Base-by-base conservation (phyloP, 2,888 invertebrate genomes). In the Gonocerus acuteangulatus region DNA sequence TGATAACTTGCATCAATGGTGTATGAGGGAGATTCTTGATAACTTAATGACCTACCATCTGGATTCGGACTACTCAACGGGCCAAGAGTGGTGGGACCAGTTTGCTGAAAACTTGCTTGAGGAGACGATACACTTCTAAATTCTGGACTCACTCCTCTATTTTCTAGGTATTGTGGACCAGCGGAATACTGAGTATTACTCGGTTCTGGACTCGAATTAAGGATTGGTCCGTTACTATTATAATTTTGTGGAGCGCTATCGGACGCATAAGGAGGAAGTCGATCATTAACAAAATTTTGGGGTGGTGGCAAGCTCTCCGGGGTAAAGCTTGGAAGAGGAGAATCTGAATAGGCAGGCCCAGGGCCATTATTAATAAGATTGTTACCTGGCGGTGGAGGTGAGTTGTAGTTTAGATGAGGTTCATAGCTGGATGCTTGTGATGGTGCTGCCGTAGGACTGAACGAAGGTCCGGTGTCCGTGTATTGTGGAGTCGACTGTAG, bases 301-400 rank as follows among this genome's bases (percentile, higher is more conserved):
- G 48, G 48, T 0, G 48, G 48, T 21, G 23, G 48, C 22, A 21
- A 15, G 2, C 27, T 27, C 15, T 48, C 48, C 18, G 48, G 48
- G 1, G 6, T 13, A 3, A 48, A 48, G 27, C 48, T 48, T 15
- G 48, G 32, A 22, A 48, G 16, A 27, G 48, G 15, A 11, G 48
- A 27, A 4, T 15, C 32, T n/a, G 32, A 34, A n/a, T 51, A 32
- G n/a, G 7, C 19, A 27, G 27, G 27, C n/a, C 34, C 32, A 7
- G 51, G 51, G 18, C 16, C 48, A 48, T 27, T 48, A 48, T 48
- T 48, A 6, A 48, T 16, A 15, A 48, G 23, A 15, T 22, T 48
- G 23, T 48, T 23, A 13, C 32, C 32, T 34, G 19, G 34, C 36
- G 51, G 51, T 49, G 16, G 13, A n/a, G 36, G 51, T 11, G 34